phyloP scores from a whole-genome alignment of 2,888 invertebrate species.

The Cosmia trapezina region DNA sequence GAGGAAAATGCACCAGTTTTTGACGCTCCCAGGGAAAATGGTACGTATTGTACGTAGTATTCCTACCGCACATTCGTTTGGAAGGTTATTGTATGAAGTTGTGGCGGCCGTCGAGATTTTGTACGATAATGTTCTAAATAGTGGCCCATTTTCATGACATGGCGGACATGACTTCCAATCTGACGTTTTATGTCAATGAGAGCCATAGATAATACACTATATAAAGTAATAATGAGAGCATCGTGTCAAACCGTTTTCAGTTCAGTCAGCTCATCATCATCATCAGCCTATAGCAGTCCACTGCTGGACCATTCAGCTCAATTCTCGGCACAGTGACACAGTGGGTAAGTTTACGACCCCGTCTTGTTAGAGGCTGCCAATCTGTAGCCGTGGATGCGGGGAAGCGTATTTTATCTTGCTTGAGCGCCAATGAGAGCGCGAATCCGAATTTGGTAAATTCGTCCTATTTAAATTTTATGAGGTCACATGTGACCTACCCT shows the following conservation, averaged over 20 bases:
- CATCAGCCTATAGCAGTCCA: not conserved
- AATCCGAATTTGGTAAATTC: slow-evolving; percentile 24
- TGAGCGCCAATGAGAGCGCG: not conserved
- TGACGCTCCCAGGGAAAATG: slow-evolving; percentile 39
- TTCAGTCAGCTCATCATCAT: not conserved
- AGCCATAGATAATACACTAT: too few species aligned
- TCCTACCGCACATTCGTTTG: slow-evolving; percentile 10
- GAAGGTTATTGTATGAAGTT: slow-evolving; percentile 2
- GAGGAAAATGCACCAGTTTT: slow-evolving; percentile 53
- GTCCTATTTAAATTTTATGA: slow-evolving; percentile 8
- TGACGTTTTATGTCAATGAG: slow-evolving; percentile 13
- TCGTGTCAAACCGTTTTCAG: not conserved
- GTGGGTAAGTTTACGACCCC: slow-evolving; percentile 47
- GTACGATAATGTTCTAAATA: not conserved
- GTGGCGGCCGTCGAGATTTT: not conserved
- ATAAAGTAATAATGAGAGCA: too few species aligned
- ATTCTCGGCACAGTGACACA: not conserved
- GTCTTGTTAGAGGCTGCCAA: slow-evolving; percentile 48
- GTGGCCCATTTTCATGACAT: not conserved
- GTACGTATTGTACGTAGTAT: slow-evolving; percentile 41
- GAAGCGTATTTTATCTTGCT: slow-evolving; percentile 45
- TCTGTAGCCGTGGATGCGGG: slow-evolving; percentile 34
- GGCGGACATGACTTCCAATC: not conserved
- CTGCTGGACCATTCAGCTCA: too few species aligned
- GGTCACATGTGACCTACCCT: not conserved